Percentiles rank a stretch among this genome's conserved stretches.
Evolutionary conservation across 2,888 invertebrate genomes (phyloP).

Genomic region (Limnephilus marmoratus): DNA sequence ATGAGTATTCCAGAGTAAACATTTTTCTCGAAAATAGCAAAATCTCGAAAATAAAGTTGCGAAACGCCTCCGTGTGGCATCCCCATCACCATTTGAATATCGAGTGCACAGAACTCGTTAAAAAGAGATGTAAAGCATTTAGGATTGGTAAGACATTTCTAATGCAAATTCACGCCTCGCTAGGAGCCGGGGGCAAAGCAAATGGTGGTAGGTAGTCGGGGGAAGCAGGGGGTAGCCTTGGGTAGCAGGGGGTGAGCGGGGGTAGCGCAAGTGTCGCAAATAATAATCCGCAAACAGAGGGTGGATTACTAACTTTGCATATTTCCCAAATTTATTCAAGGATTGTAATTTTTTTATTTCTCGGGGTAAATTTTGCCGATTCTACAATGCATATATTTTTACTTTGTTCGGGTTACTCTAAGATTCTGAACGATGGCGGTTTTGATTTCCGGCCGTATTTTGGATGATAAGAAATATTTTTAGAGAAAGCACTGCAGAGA

Average conservation of each 20-base stretch:
- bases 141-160: constrained; percentile 51
- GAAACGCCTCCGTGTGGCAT: not conserved
- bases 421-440: not conserved
- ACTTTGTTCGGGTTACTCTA: not conserved
- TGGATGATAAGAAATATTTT: not conserved
- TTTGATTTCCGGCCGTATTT: not conserved
- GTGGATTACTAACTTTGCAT: constrained; percentile 38
- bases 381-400: constrained; percentile 15
- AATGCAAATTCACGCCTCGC: constrained; percentile 49
- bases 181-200: not conserved
- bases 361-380: constrained; percentile 28
- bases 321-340: constrained; percentile 50
- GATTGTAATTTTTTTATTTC: constrained; percentile 29
- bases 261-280: constrained; percentile 52
- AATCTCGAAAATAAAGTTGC: not conserved
- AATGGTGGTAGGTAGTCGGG: not conserved
- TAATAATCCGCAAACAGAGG: constrained; percentile 43
- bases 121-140: constrained; percentile 51
- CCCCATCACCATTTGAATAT: constrained; percentile 8
- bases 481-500: not conserved
- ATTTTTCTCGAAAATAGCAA: not conserved
- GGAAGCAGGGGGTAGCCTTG: not conserved
- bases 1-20: not conserved
- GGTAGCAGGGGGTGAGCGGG: not conserved
- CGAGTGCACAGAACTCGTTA: constrained; percentile 49